Percentiles rank a stretch among this genome's conserved stretches.
Evolutionary conservation across 1,140 invertebrate species (phyloP).

Genomic region (Drosophila chauvacae): DNA sequence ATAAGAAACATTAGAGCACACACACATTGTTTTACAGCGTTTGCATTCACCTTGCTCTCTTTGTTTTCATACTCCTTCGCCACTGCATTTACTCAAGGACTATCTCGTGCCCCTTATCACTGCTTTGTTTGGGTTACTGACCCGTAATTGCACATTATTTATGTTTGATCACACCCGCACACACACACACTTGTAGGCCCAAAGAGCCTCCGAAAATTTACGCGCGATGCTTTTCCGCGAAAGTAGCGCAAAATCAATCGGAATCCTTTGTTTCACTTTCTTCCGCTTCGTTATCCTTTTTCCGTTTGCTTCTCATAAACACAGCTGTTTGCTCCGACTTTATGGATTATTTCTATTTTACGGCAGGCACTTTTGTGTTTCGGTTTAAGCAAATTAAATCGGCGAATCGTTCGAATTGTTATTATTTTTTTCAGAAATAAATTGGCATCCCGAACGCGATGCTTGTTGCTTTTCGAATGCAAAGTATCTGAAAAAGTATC

Average conservation of each 20-base stretch:
- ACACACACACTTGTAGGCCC: constrained; percentile 3
- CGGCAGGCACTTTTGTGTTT: constrained; percentile 8
- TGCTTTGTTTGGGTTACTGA: constrained; percentile 46
- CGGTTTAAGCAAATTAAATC: constrained; percentile 1
- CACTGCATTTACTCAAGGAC: constrained; percentile 23
- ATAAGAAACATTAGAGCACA: constrained; percentile 22
- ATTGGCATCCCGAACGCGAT: no score
- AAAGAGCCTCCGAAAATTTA: constrained; percentile 2
- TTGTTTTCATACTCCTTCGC: constrained; percentile 19
- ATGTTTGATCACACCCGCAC: constrained; percentile 18
- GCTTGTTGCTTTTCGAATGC: no score
- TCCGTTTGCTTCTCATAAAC: constrained; percentile 5
- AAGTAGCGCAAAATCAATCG: constrained; percentile 35
- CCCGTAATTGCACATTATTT: constrained; percentile 43
- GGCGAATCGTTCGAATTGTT: constrained; percentile 5
- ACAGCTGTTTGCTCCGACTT: constrained; percentile 2
- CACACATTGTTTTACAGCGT: constrained; percentile 15
- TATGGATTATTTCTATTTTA: background rate
- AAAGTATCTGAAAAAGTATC: no score
- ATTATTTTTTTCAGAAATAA: background rate
- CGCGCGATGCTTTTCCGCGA: constrained; percentile 21
- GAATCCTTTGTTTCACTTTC: constrained; percentile 4
- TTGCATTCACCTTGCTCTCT: constrained; percentile 32
- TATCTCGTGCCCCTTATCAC: constrained; percentile 28
- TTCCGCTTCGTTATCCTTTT: background rate